Evolutionary conservation across 2,888 invertebrate genomes (phyloP).

Genomic region (Lepidocyrtinus sp.): DNA sequence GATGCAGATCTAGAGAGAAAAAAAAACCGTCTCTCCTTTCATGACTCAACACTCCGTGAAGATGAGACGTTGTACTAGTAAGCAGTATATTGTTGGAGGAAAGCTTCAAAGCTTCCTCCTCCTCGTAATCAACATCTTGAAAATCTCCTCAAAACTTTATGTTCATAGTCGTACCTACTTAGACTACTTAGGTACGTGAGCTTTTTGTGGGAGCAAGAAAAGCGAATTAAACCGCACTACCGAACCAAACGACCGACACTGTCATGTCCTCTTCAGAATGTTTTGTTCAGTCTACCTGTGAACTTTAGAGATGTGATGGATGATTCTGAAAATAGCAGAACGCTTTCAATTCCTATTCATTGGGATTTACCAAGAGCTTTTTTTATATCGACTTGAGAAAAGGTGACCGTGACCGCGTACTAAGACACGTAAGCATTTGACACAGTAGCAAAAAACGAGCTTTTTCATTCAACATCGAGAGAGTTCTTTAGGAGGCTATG

Average conservation of each 20-base stretch:
- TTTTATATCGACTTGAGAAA: constrained; percentile 12
- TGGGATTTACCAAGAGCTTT: background rate
- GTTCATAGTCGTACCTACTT: too few species aligned
- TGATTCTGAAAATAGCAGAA: constrained; percentile 30
- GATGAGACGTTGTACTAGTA: too few species aligned
- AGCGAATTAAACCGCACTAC: constrained; percentile 1
- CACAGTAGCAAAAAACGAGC: constrained; percentile 8
- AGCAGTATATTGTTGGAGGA: too few species aligned
- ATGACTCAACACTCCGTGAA: background rate
- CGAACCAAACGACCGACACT: background rate
- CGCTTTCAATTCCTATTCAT: background rate
- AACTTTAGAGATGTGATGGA: constrained; percentile 7
- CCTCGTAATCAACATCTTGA: too few species aligned
- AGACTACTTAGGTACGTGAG: too few species aligned
- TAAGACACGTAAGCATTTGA: too few species aligned
- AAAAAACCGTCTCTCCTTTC: background rate
- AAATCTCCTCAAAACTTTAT: too few species aligned
- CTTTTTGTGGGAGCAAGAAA: background rate
- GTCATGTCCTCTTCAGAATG: background rate
- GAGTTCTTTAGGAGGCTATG: too few species aligned
- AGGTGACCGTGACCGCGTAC: constrained; percentile 46
- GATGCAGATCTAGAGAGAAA: constrained; percentile 7
- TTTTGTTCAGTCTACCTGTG: background rate
- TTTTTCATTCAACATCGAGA: constrained; percentile 15
- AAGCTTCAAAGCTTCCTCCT: too few species aligned